Base-by-base conservation (phyloP, 2,797 vertebrate genomes). In the Passerculus sandwichensis region DNA sequence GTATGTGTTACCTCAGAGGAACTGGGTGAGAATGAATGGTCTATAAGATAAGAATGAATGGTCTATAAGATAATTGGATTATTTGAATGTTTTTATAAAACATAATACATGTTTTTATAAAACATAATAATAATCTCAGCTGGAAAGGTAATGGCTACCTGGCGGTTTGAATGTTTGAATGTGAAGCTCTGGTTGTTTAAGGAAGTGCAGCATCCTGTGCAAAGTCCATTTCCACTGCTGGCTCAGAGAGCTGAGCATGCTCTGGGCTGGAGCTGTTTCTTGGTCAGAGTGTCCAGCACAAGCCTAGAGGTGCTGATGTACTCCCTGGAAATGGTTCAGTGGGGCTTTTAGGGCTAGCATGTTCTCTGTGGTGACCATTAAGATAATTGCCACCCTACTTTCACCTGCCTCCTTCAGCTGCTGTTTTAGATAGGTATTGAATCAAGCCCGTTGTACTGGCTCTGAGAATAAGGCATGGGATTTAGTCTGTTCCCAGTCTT, bases 221-320 rank as follows among this genome's bases (percentile, higher is more conserved):
- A 8, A 36, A 50, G 56, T 70, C 44, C 10, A 10, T 18, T 85
- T 51, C 15, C 3, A 0, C 1, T 38, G 34, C 4, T 73, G 23
- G 30, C 26, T 48, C 4, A 8, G 51, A 23, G 38, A 23, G 3
- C 15, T 40, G 53, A 32, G 36, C 8, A 1, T 0, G 0, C 16
- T 40, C 36, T 61, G 42, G 62, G 18, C 57, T 72, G 61, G 29
- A 54, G 44, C 34, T 13, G 34, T 23, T 10, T 3, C 11, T 57
- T 53, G 40, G 18, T 20, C 1, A 0, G 0, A 20, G 15, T 50
- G 42, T 34, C 36, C 40, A 20, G 27, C 25, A 60, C 15, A 45
- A 53, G 7, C 15, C 20, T 44, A 11, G 60, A 57, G 15, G 7
- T 54, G 13, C 32, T 44, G 2, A 25, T 2, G 1, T 29, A 9